Evolutionary conservation across 2,888 invertebrate genomes (phyloP).

Genomic region (Rhamphomyia laevipes): DNA sequence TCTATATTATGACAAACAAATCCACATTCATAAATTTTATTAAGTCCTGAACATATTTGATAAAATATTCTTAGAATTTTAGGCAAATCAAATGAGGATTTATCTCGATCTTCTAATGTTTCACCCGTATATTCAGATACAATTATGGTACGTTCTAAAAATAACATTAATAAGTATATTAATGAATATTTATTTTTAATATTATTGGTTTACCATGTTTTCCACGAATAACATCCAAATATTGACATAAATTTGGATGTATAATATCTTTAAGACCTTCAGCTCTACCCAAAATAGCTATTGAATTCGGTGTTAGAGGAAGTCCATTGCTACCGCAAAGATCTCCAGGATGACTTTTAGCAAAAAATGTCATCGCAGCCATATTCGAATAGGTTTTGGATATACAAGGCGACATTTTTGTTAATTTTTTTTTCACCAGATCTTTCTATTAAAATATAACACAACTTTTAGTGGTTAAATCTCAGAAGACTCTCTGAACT

Average conservation of each 20-base stretch:
- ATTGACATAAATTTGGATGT: constrained; percentile 75
- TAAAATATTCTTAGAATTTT: constrained; percentile 50
- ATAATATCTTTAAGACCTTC: constrained; percentile 67
- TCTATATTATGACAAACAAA: constrained; percentile 72
- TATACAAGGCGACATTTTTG: constrained; percentile 17
- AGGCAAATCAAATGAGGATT: constrained; percentile 40
- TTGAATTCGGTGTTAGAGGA: constrained; percentile 92
- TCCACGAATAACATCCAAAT: constrained; percentile 81
- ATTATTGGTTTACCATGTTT: constrained; percentile 66
- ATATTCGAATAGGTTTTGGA: constrained; percentile 33
- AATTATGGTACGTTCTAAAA: constrained; percentile 66
- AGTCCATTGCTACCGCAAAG: constrained; percentile 92
- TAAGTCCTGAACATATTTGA: constrained; percentile 61
- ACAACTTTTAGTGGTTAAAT: too few relatives aligned
- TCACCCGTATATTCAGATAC: constrained; percentile 69
- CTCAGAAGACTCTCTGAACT: too few relatives aligned
- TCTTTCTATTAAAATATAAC: too few relatives aligned
- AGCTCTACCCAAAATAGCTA: constrained; percentile 82
- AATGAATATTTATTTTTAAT: neutral
- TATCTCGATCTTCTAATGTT: constrained; percentile 45
- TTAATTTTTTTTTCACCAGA: too few relatives aligned
- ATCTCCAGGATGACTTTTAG: constrained; percentile 78
- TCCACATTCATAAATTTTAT: constrained; percentile 56
- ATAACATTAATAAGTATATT: too few relatives aligned
- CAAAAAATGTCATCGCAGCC: constrained; percentile 86